phyloP scores from a whole-genome alignment of 2,113 vertebrate species.

The Tragelaphus imberbis region DNA sequence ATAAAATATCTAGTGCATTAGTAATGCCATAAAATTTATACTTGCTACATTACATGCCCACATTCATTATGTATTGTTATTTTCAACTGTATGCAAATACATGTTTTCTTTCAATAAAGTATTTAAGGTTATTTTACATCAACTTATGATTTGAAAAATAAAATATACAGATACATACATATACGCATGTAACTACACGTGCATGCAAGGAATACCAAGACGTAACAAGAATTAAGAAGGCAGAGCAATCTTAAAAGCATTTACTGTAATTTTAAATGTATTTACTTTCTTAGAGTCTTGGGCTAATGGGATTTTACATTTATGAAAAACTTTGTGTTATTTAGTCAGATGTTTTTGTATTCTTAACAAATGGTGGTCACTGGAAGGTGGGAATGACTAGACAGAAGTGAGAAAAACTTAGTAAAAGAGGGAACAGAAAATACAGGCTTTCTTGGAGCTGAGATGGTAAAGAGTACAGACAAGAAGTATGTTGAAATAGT shows the following conservation, averaged over 20 bases:
- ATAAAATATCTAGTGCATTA: not conserved
- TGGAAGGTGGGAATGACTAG: not conserved
- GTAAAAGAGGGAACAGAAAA: not conserved
- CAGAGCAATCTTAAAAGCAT: not conserved
- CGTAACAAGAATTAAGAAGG: not conserved
- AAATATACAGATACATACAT: not conserved
- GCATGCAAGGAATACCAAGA: not conserved
- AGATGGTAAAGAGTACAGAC: not conserved
- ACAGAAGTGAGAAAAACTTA: not conserved
- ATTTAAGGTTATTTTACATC: not conserved
- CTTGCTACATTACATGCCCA: not conserved
- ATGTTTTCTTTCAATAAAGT: not conserved
- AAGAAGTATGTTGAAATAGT: not conserved
- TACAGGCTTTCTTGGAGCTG: not conserved
- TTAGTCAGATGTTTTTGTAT: not conserved
- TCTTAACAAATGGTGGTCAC: not conserved
- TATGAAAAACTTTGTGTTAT: not conserved
- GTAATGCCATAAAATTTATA: not conserved
- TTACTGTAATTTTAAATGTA: not conserved
- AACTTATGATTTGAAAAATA: not conserved
- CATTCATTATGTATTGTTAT: not conserved
- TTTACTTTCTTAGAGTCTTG: not conserved
- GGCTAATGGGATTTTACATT: not conserved
- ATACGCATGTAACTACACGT: not conserved
- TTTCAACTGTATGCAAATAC: not conserved